Conservation (phyloP, 2,797 vertebrate genomes). For the Urophycis tenuis region DNA sequence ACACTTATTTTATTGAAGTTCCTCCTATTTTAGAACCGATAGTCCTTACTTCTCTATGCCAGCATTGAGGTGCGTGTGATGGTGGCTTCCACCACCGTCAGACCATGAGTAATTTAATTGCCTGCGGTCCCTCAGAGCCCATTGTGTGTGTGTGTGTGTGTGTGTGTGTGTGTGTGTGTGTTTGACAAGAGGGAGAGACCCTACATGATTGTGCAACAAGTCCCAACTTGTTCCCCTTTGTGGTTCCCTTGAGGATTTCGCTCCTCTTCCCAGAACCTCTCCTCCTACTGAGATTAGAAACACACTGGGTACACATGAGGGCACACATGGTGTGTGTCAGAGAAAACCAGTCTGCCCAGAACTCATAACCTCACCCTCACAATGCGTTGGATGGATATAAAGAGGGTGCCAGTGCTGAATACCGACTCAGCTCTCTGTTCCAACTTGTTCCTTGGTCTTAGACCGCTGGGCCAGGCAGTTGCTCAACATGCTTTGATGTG, state of each 20-base stretch:
- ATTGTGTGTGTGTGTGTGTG: not conserved
- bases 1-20: constrained; percentile 27
- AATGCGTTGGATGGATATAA: not conserved
- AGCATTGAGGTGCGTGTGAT: not conserved
- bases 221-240: not conserved
- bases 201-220: too few relatives aligned
- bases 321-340: too few relatives aligned
- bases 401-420: not conserved
- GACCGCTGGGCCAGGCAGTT: not conserved
- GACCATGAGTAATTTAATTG: not conserved
- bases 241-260: not conserved
- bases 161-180: not conserved
- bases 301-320: not conserved
- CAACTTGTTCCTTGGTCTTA: not conserved
- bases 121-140: not conserved
- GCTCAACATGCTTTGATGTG: not conserved
- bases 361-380: not conserved
- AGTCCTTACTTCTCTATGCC: not conserved
- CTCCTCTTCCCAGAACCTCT: not conserved
- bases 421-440: not conserved
- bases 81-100: not conserved
- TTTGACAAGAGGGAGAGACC: not conserved
- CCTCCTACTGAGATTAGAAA: not conserved
- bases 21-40: not conserved
- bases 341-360: not conserved